Base-by-base conservation (phyloP, 2,797 vertebrate species). In the Leuciscus waleckii region DNA sequence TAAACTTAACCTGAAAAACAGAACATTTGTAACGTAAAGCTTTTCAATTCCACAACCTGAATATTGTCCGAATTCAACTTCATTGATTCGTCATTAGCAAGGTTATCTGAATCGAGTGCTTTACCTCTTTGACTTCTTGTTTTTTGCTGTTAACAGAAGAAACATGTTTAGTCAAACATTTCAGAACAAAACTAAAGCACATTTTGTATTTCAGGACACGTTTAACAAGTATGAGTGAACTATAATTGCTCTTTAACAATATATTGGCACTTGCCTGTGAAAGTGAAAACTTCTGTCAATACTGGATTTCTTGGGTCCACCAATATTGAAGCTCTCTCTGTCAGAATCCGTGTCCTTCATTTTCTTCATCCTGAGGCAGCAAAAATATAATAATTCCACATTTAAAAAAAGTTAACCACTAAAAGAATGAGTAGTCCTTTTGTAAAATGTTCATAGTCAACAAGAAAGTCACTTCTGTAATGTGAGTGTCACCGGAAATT, bases 361-460 rank as follows among this genome's bases (percentile, higher is more conserved):
- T 83, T 5, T 90, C 41, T 23, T 84, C 17, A 89, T 89, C 88
- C 94, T 95, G 16, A 56, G 10, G 32, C 11, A 41, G 32, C 5
- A 61, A 39, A 68, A 39, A 29, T 5, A 19, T 13, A 43, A 43
- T 1, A 43, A 46, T 5, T 49, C 46, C 46, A 49, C 5, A 17
- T 49, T 5, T 1, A 65, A 65, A 32, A 67, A 8, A 37, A 10
- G 13, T 13, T 19, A 21, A 63, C 61, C 3, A 5, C 5, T 5
- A 29, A 14, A 11, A 63, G 13, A 63, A 13, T 26, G 51, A 21
- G 51, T 26, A 13, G 58, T 26, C n/a, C n/a, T 11, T n/a, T 58
- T 58, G 23, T 21, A 54, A 23, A 23, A n/a, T 58, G 54, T 58
- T 0, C 21, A 26, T 26, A 61, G 5, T 61, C 10, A 26, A n/a